Conservation (phyloP, 2,888 invertebrate species). For the Tenthredo scrophulariae region DNA sequence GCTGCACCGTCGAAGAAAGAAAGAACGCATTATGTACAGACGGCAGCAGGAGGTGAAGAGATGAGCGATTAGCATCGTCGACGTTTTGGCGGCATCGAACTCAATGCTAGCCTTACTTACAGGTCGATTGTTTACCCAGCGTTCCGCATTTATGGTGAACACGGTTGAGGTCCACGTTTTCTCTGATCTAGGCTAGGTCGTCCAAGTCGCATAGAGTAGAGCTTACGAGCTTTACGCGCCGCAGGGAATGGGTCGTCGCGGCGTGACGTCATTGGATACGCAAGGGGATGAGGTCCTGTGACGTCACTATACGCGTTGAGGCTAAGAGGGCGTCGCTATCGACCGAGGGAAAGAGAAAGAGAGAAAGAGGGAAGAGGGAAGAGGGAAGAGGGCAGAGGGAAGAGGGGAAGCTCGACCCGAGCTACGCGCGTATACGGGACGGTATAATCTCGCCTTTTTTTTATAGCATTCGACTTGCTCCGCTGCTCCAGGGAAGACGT, state of each 20-base stretch:
- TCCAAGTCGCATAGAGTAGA: slow-evolving; percentile 40
- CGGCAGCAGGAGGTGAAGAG: not conserved
- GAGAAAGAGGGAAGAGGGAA: slow-evolving; percentile 2
- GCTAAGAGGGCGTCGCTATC: slow-evolving; percentile 45
- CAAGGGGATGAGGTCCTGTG: slow-evolving; percentile 34
- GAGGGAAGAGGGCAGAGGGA: not conserved
- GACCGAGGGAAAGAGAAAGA: slow-evolving; percentile 38
- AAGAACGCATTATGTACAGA: not conserved
- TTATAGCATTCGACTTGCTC: slow-evolving; percentile 30
- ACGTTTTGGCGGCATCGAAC: not conserved
- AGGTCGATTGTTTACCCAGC: slow-evolving; percentile 16
- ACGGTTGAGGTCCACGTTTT: not conserved
- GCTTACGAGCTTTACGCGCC: slow-evolving; percentile 50
- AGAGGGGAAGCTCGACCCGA: slow-evolving; percentile 31
- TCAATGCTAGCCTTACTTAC: not conserved
- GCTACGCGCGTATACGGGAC: slow-evolving; percentile 39
- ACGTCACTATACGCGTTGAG: slow-evolving; percentile 45
- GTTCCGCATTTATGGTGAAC: slow-evolving; percentile 21
- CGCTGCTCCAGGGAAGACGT: slow-evolving; percentile 39
- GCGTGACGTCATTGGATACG: slow-evolving; percentile 47
- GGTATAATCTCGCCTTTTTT: slow-evolving; percentile 36
- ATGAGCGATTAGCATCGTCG: slow-evolving; percentile 34
- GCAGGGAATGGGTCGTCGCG: slow-evolving; percentile 34
- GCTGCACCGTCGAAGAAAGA: not conserved
- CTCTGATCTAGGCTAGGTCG: slow-evolving; percentile 43